Percentiles rank a stretch among this genome's conserved stretches.
Evolutionary conservation across 2,797 vertebrate species (phyloP).

Genomic region (Xenops minutus): DNA sequence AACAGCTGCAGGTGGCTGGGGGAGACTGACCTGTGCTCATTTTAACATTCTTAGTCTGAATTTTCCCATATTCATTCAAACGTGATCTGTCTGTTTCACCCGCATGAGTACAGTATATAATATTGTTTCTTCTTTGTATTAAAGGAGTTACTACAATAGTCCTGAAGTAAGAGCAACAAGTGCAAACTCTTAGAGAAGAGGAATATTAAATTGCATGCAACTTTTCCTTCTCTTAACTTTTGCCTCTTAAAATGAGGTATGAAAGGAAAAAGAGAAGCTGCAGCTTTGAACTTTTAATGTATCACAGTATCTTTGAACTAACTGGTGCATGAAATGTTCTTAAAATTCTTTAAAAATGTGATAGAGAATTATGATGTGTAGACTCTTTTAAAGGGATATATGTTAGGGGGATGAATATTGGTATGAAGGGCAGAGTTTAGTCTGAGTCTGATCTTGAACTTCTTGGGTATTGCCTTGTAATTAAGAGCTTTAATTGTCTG

Average conservation of each 20-base stretch:
- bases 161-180: neutral
- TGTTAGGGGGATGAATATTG: neutral
- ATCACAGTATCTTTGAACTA: slow-evolving; percentile 69
- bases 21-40: neutral
- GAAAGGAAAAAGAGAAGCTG: slow-evolving; percentile 35
- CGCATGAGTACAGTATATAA: neutral
- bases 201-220: neutral
- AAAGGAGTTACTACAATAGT: neutral
- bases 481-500: slow-evolving; percentile 19
- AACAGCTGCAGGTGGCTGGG: neutral
- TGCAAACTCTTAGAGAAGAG: neutral
- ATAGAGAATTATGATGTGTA: slow-evolving; percentile 47
- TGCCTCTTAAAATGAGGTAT: slow-evolving; percentile 38
- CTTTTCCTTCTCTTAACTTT: slow-evolving; percentile 28
- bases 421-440: neutral
- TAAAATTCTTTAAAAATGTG: slow-evolving; percentile 49
- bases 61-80: neutral
- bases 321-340: slow-evolving; percentile 63
- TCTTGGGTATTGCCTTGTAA: slow-evolving; percentile 3
- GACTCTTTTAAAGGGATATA: neutral
- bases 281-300: slow-evolving; percentile 56
- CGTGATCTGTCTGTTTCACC: neutral
- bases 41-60: neutral
- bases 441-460: neutral
- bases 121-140: neutral